Percentiles rank a stretch among this genome's conserved stretches.
Evolutionary conservation across 2,888 invertebrate genomes (phyloP).

Genomic region (Dicyrtoma fusca): DNA sequence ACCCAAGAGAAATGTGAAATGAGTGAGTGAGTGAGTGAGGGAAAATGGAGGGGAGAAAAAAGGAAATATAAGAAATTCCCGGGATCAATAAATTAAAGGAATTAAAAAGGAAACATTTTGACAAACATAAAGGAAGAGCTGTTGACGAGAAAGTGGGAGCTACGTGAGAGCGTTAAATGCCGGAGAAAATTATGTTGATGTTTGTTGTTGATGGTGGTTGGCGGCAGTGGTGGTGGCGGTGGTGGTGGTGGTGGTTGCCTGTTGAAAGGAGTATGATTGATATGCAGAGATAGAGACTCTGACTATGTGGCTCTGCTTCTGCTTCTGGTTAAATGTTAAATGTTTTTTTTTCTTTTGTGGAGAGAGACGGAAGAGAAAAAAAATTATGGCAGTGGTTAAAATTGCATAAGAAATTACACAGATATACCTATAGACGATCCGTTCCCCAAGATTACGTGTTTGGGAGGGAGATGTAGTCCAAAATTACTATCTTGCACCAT

Average conservation of each 20-base stretch:
- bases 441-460: no score
- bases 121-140: neutral
- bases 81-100: constrained; percentile 6
- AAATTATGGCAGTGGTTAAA: neutral
- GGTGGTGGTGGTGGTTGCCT: constrained; percentile 28
- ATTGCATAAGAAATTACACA: constrained; percentile 3
- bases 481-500: no score
- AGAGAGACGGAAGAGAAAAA: neutral
- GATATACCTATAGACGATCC: no score
- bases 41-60: neutral
- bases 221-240: no score
- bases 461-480: no score
- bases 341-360: constrained; percentile 19
- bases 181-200: neutral
- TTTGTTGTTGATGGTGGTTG: no score
- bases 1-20: no score
- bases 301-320: constrained; percentile 6
- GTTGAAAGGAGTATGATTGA: constrained; percentile 35
- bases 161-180: constrained; percentile 12
- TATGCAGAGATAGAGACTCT: constrained; percentile 22
- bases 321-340: constrained; percentile 26
- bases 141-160: constrained; percentile 1
- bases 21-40: neutral
- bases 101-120: neutral
- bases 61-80: neutral